phyloP scores from a whole-genome alignment of 2,888 invertebrate genomes.

The Alloplasta piceator region DNA sequence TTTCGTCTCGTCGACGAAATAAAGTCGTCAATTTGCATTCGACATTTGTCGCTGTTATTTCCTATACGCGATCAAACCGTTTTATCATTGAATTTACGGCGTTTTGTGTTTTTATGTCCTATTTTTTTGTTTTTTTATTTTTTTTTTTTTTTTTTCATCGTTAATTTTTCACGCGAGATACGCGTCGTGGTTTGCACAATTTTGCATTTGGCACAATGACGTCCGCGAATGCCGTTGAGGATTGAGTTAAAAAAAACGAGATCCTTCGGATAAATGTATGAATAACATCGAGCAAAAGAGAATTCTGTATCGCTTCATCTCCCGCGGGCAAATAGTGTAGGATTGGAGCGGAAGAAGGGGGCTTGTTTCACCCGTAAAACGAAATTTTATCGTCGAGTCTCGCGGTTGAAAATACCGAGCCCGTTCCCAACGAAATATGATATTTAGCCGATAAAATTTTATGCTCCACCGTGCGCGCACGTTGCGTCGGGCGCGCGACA shows the following conservation, averaged over 20 bases:
- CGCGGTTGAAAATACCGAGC: slow-evolving; percentile 51
- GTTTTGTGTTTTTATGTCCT: slow-evolving; percentile 23
- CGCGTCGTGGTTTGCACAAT: slow-evolving; percentile 10
- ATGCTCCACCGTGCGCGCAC: slow-evolving; percentile 45
- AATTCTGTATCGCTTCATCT: background rate
- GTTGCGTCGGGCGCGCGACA: slow-evolving; percentile 13
- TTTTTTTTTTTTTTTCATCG: slow-evolving; percentile 19
- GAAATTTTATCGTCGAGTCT: slow-evolving; percentile 62
- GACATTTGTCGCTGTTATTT: background rate
- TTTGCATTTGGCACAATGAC: slow-evolving; percentile 35
- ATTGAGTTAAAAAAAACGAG: slow-evolving; percentile 12
- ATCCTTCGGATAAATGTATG: slow-evolving; percentile 40
- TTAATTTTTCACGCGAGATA: background rate
- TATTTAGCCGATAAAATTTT: slow-evolving; percentile 72
- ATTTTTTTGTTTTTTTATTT: background rate
- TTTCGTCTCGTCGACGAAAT: no score
- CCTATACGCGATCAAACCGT: background rate
- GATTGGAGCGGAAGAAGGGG: background rate
- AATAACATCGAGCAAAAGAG: slow-evolving; percentile 21
- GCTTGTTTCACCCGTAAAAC: slow-evolving; percentile 53
- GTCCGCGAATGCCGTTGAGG: background rate
- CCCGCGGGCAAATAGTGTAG: background rate
- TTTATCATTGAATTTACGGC: slow-evolving; percentile 19
- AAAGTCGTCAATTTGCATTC: background rate
- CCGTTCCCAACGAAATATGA: slow-evolving; percentile 70